Base-by-base conservation (phyloP, 2,888 invertebrate species). In the Bursaphelenchus okinawaensis region DNA sequence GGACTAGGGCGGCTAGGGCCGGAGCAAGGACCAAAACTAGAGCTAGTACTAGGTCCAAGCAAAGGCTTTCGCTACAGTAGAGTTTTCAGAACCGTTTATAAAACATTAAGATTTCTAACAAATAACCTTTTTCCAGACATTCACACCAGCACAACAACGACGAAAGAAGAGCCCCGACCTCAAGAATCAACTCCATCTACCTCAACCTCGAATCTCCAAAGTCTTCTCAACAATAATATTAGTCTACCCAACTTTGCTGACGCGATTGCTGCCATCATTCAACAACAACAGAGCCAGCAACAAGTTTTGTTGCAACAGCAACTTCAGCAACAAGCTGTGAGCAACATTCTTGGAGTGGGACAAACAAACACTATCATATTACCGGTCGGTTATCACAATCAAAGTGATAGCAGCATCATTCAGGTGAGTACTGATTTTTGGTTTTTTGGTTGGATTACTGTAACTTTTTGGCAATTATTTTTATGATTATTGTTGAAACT, bases 291-390 rank as follows among this genome's bases (percentile, higher is more conserved):
- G 40, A 12, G n/a, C 12, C 40, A 40, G 6, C 40, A 40, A 40
- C 40, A 40, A 4, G 16, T 40, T 2, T 40, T 40, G 40, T n/a
- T 40, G 12, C 40, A 40, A 1, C 40, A 40, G 40, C 40, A 40
- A 6, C 6, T 40, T 16, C 40, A 40, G 6, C 40, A 40, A n/a
- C 40, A 40, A 4, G 40, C 40, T 1, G n/a, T 40, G 3, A 16
- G 16, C 16, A 40, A 40, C n/a, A 40, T 40, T 6, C n/a, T 40
- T 12, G 40, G 40, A 12, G 40, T 40, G 40, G 57, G 51, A 9
- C 22, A 12, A 19, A 12, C 60, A 16, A 63, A 63, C 58, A 58
- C 63, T 7, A 28, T 63, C 29, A n/a, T 63, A 28, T 52, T 63
- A 16, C 63, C 63, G 16, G 63, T 63, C 23, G 63, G 40, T 19